Evolutionary conservation across 2,113 vertebrate genomes (phyloP).

Genomic region (Fukomys damarensis): DNA sequence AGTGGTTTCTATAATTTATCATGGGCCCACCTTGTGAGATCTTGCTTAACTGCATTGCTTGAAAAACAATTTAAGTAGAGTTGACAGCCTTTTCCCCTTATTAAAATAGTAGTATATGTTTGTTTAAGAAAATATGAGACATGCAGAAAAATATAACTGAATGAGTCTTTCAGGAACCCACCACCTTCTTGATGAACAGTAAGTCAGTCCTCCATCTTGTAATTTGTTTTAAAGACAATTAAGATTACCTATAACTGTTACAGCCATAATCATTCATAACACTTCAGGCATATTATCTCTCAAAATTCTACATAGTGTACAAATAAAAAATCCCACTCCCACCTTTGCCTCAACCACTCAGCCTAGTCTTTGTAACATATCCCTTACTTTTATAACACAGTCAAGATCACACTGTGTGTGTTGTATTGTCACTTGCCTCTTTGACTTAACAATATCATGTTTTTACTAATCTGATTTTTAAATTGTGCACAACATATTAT

Average conservation of each 20-base stretch:
- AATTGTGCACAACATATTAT: neutral
- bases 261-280: neutral
- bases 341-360: neutral
- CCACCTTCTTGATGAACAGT: neutral
- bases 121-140: neutral
- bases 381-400: neutral
- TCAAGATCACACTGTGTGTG: neutral
- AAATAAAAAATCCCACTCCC: neutral
- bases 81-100: neutral
- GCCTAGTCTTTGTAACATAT: neutral
- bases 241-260: neutral
- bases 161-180: neutral
- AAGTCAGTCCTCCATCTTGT: neutral
- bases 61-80: constrained; percentile 25
- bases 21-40: neutral
- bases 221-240: constrained; percentile 18
- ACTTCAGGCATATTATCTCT: neutral
- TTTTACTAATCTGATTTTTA: neutral
- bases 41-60: constrained; percentile 22
- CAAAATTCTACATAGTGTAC: neutral
- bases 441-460: neutral
- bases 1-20: neutral
- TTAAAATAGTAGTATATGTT: constrained; percentile 4
- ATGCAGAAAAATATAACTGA: neutral
- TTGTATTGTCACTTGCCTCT: neutral